These are phyloP conservation scores for Adela reaumurella DNA, from an alignment of 2,888 invertebrate species.

Conservation along the genomic window DNA sequence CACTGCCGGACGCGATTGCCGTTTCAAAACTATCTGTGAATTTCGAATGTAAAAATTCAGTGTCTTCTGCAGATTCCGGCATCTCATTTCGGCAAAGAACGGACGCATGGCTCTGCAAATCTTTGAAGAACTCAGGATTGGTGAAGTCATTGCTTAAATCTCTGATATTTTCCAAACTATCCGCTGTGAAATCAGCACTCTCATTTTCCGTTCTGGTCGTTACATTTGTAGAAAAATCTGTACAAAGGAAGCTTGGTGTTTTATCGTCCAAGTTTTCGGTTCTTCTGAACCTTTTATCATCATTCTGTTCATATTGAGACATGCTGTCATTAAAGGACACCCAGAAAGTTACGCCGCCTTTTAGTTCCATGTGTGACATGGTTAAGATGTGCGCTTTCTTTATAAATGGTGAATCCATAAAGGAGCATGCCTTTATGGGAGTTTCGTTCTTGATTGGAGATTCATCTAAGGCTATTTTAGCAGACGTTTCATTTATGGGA, in stretches of 20 bases:
- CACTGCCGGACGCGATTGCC: neutral
- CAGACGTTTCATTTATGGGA: slow-evolving; percentile 3
- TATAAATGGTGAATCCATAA: slow-evolving; percentile 31
- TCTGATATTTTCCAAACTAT: too few species aligned
- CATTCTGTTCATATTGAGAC: slow-evolving; percentile 4
- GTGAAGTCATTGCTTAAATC: too few species aligned
- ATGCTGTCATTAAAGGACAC: slow-evolving; percentile 33
- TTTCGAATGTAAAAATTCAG: too few species aligned
- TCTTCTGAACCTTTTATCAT: neutral
- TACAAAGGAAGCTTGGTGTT: slow-evolving; percentile 8
- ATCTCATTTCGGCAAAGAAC: neutral
- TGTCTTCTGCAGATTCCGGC: too few species aligned
- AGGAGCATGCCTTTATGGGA: slow-evolving; percentile 22
- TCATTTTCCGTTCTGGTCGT: too few species aligned
- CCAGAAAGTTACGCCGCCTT: slow-evolving; percentile 45
- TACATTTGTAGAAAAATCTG: too few species aligned
- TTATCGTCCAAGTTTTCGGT: slow-evolving; percentile 4
- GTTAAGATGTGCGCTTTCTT: slow-evolving; percentile 30
- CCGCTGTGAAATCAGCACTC: too few species aligned
- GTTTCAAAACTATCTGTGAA: neutral
- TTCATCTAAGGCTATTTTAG: slow-evolving; percentile 10
- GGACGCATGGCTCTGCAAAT: neutral
- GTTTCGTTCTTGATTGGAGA: slow-evolving; percentile 16
- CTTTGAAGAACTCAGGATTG: too few species aligned
- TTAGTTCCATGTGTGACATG: slow-evolving; percentile 37